Evolutionary conservation across 2,888 invertebrate genomes (phyloP).

Genomic region (Mactromeris polynyma): DNA sequence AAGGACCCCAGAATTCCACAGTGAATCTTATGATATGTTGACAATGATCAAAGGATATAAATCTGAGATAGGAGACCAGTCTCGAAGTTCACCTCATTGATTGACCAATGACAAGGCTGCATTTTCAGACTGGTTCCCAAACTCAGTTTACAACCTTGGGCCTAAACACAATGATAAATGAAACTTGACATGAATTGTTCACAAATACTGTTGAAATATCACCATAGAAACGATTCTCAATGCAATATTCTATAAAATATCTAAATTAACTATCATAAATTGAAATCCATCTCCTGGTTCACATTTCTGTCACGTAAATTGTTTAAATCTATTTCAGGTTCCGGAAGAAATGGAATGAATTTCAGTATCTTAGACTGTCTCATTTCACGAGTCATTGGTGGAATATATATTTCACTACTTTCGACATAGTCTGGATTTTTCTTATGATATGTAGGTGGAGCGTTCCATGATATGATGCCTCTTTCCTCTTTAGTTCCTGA

Average conservation of each 20-base stretch:
- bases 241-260: not conserved
- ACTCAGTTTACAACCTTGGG: no score
- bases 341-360: slow-evolving; percentile 67
- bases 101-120: no score
- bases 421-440: slow-evolving; percentile 49
- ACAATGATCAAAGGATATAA: no score
- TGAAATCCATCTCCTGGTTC: slow-evolving; percentile 40
- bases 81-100: no score
- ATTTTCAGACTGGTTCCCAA: no score
- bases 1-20: no score
- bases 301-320: not conserved
- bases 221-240: no score
- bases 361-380: slow-evolving; percentile 63
- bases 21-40: no score
- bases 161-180: no score
- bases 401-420: slow-evolving; percentile 47
- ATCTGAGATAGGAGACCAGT: no score
- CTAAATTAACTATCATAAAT: not conserved
- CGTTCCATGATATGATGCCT: slow-evolving; percentile 72
- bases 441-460: not conserved
- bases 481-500: slow-evolving; percentile 75
- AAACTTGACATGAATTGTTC: no score
- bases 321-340: slow-evolving; percentile 50
- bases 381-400: slow-evolving; percentile 62
- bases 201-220: no score